Evolutionary conservation across 2,113 vertebrate species (phyloP).

Genomic region (Mastomys coucha): DNA sequence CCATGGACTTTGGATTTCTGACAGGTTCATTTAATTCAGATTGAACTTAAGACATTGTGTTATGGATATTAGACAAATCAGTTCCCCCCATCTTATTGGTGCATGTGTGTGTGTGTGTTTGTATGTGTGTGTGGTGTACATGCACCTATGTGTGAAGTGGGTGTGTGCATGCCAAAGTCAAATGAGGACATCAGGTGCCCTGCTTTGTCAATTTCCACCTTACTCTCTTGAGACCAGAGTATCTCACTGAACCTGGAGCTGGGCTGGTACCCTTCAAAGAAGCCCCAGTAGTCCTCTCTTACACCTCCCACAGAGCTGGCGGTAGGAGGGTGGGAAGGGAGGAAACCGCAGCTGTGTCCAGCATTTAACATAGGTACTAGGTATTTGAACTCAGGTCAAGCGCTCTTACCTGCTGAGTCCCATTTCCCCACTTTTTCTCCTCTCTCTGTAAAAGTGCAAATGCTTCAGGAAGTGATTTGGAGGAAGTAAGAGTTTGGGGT

Average conservation of each 20-base stretch:
- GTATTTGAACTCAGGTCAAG: not conserved
- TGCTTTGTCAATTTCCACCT: not conserved
- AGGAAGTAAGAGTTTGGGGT: too few relatives aligned
- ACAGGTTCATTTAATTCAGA: not conserved
- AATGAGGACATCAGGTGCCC: too few relatives aligned
- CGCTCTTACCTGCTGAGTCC: not conserved
- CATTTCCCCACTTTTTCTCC: not conserved
- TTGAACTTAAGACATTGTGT: not conserved
- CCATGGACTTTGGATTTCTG: conserved; percentile 45
- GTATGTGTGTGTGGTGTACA: not conserved
- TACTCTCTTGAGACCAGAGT: not conserved
- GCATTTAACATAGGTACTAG: not conserved
- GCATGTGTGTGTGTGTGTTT: not conserved
- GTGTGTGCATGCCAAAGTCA: not conserved
- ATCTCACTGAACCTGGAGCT: not conserved
- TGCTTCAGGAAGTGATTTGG: too few relatives aligned
- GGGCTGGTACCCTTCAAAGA: not conserved
- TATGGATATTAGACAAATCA: not conserved
- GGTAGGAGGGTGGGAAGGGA: too few relatives aligned
- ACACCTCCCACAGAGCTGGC: not conserved
- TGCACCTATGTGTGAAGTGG: not conserved
- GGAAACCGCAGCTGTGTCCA: not conserved
- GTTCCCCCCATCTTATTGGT: not conserved
- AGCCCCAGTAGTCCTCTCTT: not conserved
- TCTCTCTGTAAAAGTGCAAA: not conserved